Base-by-base conservation (phyloP, 1,140 invertebrate genomes). In the Drosophila pallidifrons region DNA sequence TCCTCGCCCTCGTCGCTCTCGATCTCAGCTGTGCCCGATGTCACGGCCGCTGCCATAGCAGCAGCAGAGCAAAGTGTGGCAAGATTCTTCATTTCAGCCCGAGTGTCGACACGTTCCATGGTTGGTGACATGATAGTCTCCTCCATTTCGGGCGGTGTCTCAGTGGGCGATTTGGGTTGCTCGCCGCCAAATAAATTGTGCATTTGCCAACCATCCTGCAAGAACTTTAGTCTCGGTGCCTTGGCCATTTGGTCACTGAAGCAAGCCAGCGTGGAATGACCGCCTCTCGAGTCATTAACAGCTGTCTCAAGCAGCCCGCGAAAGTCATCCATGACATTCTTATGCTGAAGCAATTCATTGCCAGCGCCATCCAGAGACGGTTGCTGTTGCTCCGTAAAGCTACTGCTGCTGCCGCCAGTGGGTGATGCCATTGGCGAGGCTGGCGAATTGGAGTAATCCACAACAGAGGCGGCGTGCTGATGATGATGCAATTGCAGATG, bases 391-490 rank as follows among this genome's bases (percentile, higher is more conserved):
- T 92, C 76, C 3, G 52, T 71, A 46, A 59, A 93, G 77, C 65
- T 94, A 93, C 58, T 93, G 78, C 75, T 93, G 93, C 47, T 93
- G 85, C 68, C 93, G 92, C 80, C 85, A 47, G 83, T 77, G 93
- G 93, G 75, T 91, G 93, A 90, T 5, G 92, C 91, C 15, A 92
- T 78, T 0, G 91, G 91, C 8, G 91, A 92, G 7, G 91, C 91
- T 57, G 91, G 91, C 1, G 91, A 92, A 74, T 89, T 92, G 5
- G 82, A 87, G 25, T 80, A 81, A 25, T 86, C 82, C 20, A 87
- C 65, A 43, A 66, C 47, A 5, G 69, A 61, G 30, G 79, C 52
- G 13, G 81, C 66, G 20, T 28, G 75, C 68, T 61, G 82, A 46
- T 90, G 81, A 45, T 87, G 82, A 58, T 83, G 87, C 4, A 81